These are phyloP conservation scores for Heliothis peltigera DNA, from an alignment of 2,888 invertebrate species.

Conservation along the genomic window DNA sequence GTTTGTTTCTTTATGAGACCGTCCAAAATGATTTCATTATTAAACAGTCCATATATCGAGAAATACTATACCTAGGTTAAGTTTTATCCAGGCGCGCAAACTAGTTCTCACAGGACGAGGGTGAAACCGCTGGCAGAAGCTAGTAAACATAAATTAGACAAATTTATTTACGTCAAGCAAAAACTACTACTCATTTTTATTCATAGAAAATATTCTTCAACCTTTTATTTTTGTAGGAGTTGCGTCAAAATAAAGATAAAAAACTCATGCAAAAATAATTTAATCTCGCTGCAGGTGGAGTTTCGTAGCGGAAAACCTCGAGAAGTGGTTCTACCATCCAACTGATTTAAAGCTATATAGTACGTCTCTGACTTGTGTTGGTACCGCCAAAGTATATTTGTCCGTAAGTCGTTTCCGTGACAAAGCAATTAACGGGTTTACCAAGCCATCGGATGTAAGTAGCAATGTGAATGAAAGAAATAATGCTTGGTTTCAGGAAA, in stretches of 20 bases:
- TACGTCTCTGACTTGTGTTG: neutral
- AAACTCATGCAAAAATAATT: constrained; percentile 13
- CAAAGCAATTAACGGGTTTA: constrained; percentile 35
- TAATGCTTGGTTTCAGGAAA: constrained; percentile 4
- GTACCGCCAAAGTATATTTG: constrained; percentile 8
- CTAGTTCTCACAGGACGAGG: too few species aligned
- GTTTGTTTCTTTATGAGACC: too few species aligned
- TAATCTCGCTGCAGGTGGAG: constrained; percentile 10
- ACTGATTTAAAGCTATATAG: constrained; percentile 4
- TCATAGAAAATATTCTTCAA: neutral
- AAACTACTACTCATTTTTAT: too few species aligned
- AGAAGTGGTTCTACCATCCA: neutral
- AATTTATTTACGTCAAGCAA: too few species aligned
- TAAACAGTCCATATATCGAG: too few species aligned
- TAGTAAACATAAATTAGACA: neutral
- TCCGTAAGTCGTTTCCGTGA: constrained; percentile 14
- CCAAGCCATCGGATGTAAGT: constrained; percentile 22
- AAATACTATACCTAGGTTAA: neutral
- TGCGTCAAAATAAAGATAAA: neutral
- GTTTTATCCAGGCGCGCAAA: neutral
- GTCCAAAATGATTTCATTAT: too few species aligned
- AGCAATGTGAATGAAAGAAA: constrained; percentile 6
- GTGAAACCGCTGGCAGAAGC: too few species aligned
- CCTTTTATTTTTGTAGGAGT: neutral
- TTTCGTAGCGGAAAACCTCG: constrained; percentile 11